Evolutionary conservation across 2,113 vertebrate species (phyloP), one percentile per base, ranked within the genome.

Genomic region (Myrmophylax atrothorax): DNA sequence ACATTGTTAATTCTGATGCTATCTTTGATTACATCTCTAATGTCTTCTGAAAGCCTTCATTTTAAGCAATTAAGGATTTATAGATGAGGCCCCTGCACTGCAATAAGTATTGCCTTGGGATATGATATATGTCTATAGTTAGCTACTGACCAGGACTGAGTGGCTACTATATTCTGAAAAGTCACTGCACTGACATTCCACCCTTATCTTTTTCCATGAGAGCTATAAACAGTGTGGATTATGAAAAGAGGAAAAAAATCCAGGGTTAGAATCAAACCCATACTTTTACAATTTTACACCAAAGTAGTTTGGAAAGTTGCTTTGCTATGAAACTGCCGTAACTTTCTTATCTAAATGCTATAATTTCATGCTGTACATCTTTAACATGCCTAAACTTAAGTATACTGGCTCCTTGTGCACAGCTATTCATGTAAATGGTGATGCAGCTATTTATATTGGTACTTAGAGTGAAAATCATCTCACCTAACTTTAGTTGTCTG

Each of bases 261-360:
- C n/a, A 62, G 42, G 7, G 3, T 49, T 76, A 46, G 40, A 93
- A 87, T 3, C 18, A 60, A 95, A 84, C 56, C 20, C 56, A 8
- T 63, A 50, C 28, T 90, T 93, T 49, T 76, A 66, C 29, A 91
- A 31, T 14, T 90, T 83, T 40, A 53, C 18, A 67, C 80, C 33
- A 49, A 86, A 92, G 64, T 55, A 89, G 83, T 90, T 80, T 90
- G 89, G 50, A 72, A 89, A 87, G 77, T 93, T 89, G 29, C 67
- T 94, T 82, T 91, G 33, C 46, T 87, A 38, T 49, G 62, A 78
- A 92, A 91, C 44, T 95, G 59, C 56, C 66, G 18, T 76, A 95
- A 24, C 46, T 83, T 95, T 85, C 67, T 69, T 17, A 78, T 84
- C 37, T 78, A 87, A 89, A 75, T 58, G 44, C 20, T 91, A 18